Percentiles rank a stretch among this genome's conserved stretches.
These are phyloP conservation scores for Lamellibrachia satsuma DNA, from an alignment of 2,888 invertebrate genomes.

Conservation along the genomic window DNA sequence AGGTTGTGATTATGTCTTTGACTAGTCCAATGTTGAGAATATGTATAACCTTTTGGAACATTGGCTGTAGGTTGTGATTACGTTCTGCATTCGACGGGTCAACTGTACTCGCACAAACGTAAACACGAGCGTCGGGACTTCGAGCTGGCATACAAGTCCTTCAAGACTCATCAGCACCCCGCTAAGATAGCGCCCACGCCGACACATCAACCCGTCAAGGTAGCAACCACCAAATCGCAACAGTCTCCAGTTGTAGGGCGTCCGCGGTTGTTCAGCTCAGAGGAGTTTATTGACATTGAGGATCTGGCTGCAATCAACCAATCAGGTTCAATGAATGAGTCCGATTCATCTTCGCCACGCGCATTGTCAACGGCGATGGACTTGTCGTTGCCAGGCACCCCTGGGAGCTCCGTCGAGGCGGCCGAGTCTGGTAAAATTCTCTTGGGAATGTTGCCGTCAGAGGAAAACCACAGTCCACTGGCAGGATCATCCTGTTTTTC, in stretches of 20 bases:
- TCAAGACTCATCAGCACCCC: slow-evolving; percentile 68
- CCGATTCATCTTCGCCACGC: background rate
- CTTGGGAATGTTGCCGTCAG: background rate
- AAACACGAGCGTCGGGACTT: slow-evolving; percentile 84
- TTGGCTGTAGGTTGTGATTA: slow-evolving; percentile 78
- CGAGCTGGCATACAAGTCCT: slow-evolving; percentile 85
- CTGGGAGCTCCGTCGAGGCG: background rate
- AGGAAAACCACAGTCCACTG: background rate
- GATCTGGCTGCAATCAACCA: slow-evolving; percentile 59
- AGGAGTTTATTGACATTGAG: slow-evolving; percentile 2
- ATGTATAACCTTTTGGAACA: background rate
- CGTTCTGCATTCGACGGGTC: slow-evolving; percentile 94
- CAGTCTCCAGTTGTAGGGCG: background rate
- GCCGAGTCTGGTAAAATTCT: background rate
- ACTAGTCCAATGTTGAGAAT: slow-evolving; percentile 67
- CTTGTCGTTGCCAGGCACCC: background rate
- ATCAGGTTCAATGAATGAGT: background rate
- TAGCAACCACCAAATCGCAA: background rate
- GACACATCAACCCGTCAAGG: background rate
- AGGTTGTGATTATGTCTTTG: slow-evolving; percentile 90
- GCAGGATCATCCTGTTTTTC: background rate
- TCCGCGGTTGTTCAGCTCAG: background rate
- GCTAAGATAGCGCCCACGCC: background rate
- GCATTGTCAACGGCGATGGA: background rate
- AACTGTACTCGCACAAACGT: slow-evolving; percentile 95